Conservation (phyloP, 2,797 vertebrate genomes). For the Margarornis squamiger region DNA sequence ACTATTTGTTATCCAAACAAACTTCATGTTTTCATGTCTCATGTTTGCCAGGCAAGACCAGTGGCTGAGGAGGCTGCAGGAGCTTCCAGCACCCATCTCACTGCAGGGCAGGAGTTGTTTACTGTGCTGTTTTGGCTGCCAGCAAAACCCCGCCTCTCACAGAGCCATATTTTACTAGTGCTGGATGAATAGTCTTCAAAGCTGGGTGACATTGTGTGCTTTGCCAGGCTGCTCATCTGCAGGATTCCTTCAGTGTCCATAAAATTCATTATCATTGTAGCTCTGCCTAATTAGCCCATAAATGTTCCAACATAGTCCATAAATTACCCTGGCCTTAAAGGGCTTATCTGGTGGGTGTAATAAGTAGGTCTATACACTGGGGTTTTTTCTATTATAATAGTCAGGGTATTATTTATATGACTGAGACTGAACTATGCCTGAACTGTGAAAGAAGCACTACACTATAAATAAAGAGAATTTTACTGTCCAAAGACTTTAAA, state of each 20-base stretch:
- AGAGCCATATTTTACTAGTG: not conserved
- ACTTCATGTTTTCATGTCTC: not conserved
- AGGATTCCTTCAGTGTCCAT: not conserved
- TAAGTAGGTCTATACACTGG: not conserved
- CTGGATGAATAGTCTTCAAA: not conserved
- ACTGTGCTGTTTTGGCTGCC: not conserved
- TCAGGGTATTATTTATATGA: constrained; percentile 47
- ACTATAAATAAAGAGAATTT: constrained; percentile 33
- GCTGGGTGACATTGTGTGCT: not conserved
- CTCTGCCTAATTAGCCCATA: constrained; percentile 45
- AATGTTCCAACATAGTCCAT: not conserved
- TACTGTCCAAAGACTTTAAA: constrained; percentile 11
- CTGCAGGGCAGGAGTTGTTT: not conserved
- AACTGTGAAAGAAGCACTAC: constrained; percentile 33
- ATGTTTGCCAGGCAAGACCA: not conserved
- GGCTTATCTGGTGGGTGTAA: constrained; percentile 9
- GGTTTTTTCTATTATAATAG: not conserved
- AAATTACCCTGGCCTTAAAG: constrained; percentile 31
- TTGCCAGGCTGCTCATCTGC: constrained; percentile 30
- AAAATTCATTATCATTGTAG: constrained; percentile 29
- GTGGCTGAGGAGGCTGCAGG: not conserved
- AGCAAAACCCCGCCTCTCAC: not conserved
- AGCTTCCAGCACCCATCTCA: not conserved
- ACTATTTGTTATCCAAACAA: not conserved
- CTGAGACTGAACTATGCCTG: constrained; percentile 51